These are phyloP conservation scores for Apocheima hispidaria DNA, from an alignment of 2,888 invertebrate species.

Conservation along the genomic window DNA sequence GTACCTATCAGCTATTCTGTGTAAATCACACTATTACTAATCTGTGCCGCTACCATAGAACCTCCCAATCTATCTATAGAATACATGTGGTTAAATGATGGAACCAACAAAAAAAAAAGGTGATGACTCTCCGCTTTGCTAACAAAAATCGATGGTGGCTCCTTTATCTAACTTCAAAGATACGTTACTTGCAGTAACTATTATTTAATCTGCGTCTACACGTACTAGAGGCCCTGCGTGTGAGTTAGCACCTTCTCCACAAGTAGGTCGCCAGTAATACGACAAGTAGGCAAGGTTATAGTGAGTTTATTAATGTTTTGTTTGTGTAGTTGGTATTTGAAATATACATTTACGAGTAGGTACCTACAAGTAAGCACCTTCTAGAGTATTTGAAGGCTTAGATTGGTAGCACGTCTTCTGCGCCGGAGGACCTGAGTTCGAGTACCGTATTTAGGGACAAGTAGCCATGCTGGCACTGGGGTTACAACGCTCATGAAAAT, in stretches of 20 bases:
- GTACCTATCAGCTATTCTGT: not conserved
- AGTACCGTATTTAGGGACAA: no score
- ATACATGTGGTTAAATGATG: not conserved
- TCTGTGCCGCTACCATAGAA: not conserved
- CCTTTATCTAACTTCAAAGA: not conserved
- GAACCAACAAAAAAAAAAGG: not conserved
- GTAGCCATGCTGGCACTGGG: no score
- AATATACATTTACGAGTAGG: no score
- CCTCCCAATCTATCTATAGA: not conserved
- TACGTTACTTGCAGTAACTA: not conserved
- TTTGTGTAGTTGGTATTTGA: conserved; percentile 9
- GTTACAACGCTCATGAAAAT: no score
- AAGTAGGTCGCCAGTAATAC: conserved; percentile 41
- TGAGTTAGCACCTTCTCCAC: conserved; percentile 41
- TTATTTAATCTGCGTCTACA: conserved; percentile 3
- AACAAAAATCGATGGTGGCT: not conserved
- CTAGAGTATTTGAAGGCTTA: no score
- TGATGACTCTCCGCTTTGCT: not conserved
- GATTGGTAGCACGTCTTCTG: no score
- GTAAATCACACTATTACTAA: not conserved
- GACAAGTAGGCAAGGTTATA: conserved; percentile 36
- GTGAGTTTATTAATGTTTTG: conserved; percentile 5
- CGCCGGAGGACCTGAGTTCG: no score
- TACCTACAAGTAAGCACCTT: no score
- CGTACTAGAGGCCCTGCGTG: conserved; percentile 34